Conservation (phyloP, 1,140 invertebrate genomes). For the Antheraea mylitta region DNA sequence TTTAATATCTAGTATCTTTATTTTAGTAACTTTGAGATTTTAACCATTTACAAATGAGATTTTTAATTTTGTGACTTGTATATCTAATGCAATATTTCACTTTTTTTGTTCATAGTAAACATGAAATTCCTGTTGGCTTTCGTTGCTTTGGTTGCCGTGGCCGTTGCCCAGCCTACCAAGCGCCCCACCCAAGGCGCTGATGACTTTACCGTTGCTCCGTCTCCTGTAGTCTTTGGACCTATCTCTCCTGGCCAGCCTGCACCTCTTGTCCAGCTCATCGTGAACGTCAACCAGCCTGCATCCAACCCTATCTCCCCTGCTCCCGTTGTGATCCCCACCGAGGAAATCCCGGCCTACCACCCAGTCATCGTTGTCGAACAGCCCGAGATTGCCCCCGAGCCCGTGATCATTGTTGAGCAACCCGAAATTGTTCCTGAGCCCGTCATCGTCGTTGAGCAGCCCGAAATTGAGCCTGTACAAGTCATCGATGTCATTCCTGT, state of each 20-base stretch:
- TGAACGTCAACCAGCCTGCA: conserved; percentile 18
- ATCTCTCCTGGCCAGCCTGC: not conserved
- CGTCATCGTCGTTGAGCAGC: conserved; percentile 14
- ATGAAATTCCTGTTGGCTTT: conserved; percentile 58
- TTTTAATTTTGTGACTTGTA: no score
- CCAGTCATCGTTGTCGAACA: conserved; percentile 21
- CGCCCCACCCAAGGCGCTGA: conserved; percentile 43
- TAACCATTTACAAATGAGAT: no score
- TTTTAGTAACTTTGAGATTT: no score
- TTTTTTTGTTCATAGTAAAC: conserved; percentile 21
- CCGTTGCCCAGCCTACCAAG: conserved; percentile 29
- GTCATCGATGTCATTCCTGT: conserved; percentile 18
- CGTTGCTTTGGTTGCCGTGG: conserved; percentile 39
- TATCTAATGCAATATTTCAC: not conserved
- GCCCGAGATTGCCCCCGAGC: conserved; percentile 10
- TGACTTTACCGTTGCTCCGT: conserved; percentile 27
- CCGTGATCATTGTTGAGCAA: conserved; percentile 13
- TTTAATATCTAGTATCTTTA: no score
- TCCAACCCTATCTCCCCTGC: conserved; percentile 6
- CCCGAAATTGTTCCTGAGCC: conserved; percentile 15
- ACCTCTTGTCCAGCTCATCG: conserved; percentile 19
- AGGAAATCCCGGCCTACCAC: conserved; percentile 9
- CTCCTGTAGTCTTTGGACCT: conserved; percentile 18
- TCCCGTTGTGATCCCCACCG: conserved; percentile 1
- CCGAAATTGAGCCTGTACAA: conserved; percentile 17